Evolutionary conservation across 1,140 invertebrate species (phyloP).

Genomic region (Zelostemma sp.): DNA sequence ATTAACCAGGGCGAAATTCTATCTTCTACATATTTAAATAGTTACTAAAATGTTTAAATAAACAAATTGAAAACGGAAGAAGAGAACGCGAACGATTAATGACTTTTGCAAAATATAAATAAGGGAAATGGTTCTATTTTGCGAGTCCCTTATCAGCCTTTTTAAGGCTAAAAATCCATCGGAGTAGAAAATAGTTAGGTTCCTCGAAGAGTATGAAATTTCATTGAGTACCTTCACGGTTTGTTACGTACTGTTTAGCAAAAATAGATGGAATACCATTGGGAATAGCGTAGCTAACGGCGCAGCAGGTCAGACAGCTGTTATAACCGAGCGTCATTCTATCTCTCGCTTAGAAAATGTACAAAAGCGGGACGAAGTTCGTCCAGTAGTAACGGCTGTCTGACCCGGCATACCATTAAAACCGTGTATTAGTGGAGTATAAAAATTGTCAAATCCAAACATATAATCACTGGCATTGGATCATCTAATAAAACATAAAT

Average conservation of each 20-base stretch:
- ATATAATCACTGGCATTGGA: not conserved
- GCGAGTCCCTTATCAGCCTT: too few species aligned
- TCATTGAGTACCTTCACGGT: not conserved
- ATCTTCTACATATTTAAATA: too few species aligned
- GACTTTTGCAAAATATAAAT: too few species aligned
- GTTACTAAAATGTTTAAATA: too few species aligned
- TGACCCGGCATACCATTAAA: constrained; percentile 9
- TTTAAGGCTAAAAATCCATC: too few species aligned
- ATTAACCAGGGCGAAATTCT: too few species aligned
- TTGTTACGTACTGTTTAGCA: constrained; percentile 5
- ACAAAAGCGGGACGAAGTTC: constrained; percentile 17
- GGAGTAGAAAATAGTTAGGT: too few species aligned
- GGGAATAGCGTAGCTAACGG: constrained; percentile 17
- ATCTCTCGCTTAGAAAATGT: constrained; percentile 15
- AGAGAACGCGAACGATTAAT: too few species aligned
- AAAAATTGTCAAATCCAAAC: constrained; percentile 15
- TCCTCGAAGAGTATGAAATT: constrained; percentile 1
- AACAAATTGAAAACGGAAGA: too few species aligned
- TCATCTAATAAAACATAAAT: not conserved
- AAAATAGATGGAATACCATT: constrained; percentile 5
- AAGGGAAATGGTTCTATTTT: too few species aligned
- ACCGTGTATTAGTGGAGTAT: not conserved
- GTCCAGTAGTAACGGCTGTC: constrained; percentile 11
- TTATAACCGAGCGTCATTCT: constrained; percentile 16
- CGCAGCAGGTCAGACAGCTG: constrained; percentile 18